Conservation (phyloP, 2,888 invertebrate species). For the Agrotis segetum region DNA sequence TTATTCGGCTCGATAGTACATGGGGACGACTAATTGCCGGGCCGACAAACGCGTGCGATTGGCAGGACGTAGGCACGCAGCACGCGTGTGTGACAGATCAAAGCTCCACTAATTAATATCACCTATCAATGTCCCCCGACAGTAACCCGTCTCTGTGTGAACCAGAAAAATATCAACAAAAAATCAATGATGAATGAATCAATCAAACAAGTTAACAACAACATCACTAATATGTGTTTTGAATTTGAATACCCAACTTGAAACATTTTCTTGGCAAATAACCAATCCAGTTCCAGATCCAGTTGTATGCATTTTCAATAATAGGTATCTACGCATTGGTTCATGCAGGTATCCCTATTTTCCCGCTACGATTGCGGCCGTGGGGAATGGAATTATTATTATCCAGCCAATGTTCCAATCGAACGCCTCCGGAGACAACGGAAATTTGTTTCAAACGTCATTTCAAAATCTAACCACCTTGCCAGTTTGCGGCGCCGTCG, state of each 20-base stretch:
- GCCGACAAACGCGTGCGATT: slow-evolving; percentile 75
- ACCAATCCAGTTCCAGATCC: not conserved
- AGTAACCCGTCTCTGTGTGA: slow-evolving; percentile 16
- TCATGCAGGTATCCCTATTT: slow-evolving; percentile 39
- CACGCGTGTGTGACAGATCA: slow-evolving; percentile 75
- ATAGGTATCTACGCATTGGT: too few species aligned
- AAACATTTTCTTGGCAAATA: slow-evolving; percentile 2
- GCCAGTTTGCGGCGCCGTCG: slow-evolving; percentile 33
- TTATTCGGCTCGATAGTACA: slow-evolving; percentile 44
- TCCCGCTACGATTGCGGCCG: slow-evolving; percentile 75
- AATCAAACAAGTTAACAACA: not conserved
- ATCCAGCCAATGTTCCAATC: slow-evolving; percentile 89
- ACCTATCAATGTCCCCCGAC: slow-evolving; percentile 61
- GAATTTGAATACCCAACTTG: not conserved
- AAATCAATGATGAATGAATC: not conserved
- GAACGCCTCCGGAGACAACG: slow-evolving; percentile 81
- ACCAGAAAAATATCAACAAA: slow-evolving; percentile 25
- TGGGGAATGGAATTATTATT: slow-evolving; percentile 83
- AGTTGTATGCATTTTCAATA: not conserved
- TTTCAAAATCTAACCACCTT: slow-evolving; percentile 82
- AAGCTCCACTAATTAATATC: slow-evolving; percentile 78
- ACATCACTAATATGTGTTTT: not conserved
- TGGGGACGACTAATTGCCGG: slow-evolving; percentile 76
- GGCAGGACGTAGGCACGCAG: slow-evolving; percentile 75
- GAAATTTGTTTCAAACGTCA: slow-evolving; percentile 89